phyloP scores from a whole-genome alignment of 2,113 vertebrate species.

The Corynorhinus townsendii region DNA sequence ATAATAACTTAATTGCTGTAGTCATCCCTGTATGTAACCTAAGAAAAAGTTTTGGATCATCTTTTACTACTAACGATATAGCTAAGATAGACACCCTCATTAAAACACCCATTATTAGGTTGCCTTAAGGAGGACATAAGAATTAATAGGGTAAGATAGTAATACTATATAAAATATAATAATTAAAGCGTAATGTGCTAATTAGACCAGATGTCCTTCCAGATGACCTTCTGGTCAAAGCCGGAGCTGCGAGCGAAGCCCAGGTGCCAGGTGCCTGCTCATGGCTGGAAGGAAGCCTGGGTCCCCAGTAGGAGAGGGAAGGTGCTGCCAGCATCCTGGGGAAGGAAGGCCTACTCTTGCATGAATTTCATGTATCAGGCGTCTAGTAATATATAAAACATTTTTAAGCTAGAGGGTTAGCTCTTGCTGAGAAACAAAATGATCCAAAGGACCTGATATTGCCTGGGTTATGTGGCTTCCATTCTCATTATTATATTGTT shows the following conservation, averaged over 20 bases:
- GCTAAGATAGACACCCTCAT: not conserved
- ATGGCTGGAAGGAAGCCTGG: too few species aligned
- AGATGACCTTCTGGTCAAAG: too few species aligned
- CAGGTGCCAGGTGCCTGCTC: too few species aligned
- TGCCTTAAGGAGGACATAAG: not conserved
- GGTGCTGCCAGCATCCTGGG: too few species aligned
- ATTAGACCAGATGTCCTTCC: too few species aligned
- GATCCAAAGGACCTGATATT: not conserved
- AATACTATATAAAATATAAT: not conserved
- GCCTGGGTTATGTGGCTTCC: not conserved
- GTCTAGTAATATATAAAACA: not conserved
- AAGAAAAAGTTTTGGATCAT: not conserved
- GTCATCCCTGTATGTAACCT: not conserved
- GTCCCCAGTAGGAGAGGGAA: too few species aligned
- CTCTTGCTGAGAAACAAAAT: not conserved
- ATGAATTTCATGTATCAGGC: too few species aligned
- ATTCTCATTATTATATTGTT: not conserved
- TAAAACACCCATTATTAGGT: not conserved
- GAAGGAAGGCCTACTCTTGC: too few species aligned
- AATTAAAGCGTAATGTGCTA: too few species aligned
- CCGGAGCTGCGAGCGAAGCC: too few species aligned
- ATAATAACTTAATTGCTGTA: not conserved
- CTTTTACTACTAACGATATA: not conserved
- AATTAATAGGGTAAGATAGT: not conserved
- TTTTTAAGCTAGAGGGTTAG: not conserved